phyloP scores from a whole-genome alignment of 2,888 invertebrate genomes.

The Tetropium fuscum region DNA sequence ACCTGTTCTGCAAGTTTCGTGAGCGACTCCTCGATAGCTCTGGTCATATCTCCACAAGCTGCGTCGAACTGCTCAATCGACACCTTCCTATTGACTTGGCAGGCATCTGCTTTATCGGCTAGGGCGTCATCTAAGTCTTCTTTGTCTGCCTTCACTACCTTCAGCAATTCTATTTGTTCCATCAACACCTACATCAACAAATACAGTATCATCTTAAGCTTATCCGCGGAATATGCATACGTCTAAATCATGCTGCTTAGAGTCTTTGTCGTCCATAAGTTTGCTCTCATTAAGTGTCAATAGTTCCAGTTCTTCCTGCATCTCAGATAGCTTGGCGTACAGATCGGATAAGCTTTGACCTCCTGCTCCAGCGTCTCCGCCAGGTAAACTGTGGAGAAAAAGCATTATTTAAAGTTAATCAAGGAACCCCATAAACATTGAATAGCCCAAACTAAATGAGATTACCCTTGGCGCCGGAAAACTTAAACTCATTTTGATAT shows the following conservation, averaged over 20 bases:
- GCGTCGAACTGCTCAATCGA: constrained; percentile 79
- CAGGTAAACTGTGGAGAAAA: constrained; percentile 47
- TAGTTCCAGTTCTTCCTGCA: constrained; percentile 65
- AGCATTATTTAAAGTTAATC: too few relatives aligned
- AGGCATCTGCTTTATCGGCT: constrained; percentile 80
- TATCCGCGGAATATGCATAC: constrained; percentile 59
- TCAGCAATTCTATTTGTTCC: constrained; percentile 76
- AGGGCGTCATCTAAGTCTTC: constrained; percentile 79
- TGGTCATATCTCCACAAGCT: constrained; percentile 75
- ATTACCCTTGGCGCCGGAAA: too few relatives aligned
- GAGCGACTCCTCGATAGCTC: constrained; percentile 74
- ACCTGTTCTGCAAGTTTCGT: constrained; percentile 73
- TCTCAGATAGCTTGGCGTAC: constrained; percentile 59
- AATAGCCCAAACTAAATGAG: too few relatives aligned
- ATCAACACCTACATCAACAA: constrained; percentile 67
- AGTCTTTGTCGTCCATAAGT: constrained; percentile 70
- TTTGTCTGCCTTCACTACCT: constrained; percentile 76
- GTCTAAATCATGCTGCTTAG: constrained; percentile 69
- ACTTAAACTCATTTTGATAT: too few relatives aligned
- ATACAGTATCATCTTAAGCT: background rate
- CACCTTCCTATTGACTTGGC: constrained; percentile 77
- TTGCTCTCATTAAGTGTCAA: constrained; percentile 62
- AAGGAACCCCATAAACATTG: too few relatives aligned
- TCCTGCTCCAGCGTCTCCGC: constrained; percentile 46
- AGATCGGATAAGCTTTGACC: constrained; percentile 58